These are phyloP conservation scores for Tonatia bakeri DNA, from an alignment of 2,113 vertebrate genomes.

Conservation along the genomic window DNA sequence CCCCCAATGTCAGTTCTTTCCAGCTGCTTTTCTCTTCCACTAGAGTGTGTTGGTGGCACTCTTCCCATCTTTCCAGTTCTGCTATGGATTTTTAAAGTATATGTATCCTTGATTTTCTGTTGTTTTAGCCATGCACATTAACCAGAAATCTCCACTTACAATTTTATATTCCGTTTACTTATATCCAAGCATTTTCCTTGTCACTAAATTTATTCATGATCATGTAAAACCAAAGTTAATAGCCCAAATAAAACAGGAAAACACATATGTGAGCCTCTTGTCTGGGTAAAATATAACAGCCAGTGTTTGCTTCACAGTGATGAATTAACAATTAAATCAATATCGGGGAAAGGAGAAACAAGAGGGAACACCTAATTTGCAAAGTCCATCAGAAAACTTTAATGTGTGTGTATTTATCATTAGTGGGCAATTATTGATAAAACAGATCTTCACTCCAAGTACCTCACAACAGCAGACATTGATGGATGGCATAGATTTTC, in stretches of 20 bases:
- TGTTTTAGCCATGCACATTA: background rate
- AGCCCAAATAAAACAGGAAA: background rate
- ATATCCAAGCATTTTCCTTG: background rate
- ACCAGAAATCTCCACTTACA: background rate
- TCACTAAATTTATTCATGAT: background rate
- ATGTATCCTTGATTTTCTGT: background rate
- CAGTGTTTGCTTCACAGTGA: background rate
- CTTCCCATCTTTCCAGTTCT: background rate
- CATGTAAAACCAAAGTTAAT: background rate
- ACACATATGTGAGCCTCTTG: background rate
- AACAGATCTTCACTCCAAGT: slow-evolving; percentile 16
- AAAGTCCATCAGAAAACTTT: background rate
- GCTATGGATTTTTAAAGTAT: background rate
- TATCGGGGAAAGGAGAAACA: background rate
- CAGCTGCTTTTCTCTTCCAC: background rate
- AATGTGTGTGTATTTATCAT: background rate
- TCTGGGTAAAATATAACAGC: slow-evolving; percentile 14
- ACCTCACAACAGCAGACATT: background rate
- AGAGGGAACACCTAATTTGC: background rate
- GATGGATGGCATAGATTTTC: slow-evolving; percentile 21
- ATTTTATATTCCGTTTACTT: background rate
- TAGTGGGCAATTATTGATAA: background rate
- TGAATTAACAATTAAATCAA: slow-evolving; percentile 1
- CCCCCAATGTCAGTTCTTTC: background rate
- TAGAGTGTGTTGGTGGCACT: accelerated